A percentile compares a stretch with the other conserved stretches of the same genome.
These are phyloP conservation scores for Berghia stephanieae DNA, from an alignment of 1,140 invertebrate genomes.

Conservation along the genomic window DNA sequence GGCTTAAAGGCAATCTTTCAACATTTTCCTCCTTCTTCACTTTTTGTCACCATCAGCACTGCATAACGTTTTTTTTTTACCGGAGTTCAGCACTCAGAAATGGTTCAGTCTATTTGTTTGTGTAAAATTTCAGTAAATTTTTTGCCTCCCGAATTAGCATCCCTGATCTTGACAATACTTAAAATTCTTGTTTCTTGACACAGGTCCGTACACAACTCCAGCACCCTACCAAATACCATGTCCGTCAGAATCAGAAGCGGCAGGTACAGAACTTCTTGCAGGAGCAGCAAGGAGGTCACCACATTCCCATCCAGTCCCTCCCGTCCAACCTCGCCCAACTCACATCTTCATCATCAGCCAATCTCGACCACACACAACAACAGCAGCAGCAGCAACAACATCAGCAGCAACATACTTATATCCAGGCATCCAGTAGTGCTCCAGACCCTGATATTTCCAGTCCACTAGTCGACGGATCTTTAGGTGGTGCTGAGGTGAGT, in stretches of 20 bases:
- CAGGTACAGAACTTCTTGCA: slow-evolving; percentile 85
- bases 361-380: too few species aligned
- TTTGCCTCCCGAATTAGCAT: too few species aligned
- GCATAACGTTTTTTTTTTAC: too few species aligned
- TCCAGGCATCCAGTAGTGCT: slow-evolving; percentile 42
- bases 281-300: slow-evolving; percentile 69
- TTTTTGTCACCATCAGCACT: too few species aligned
- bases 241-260: slow-evolving; percentile 87
- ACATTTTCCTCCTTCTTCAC: too few species aligned
- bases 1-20: too few species aligned
- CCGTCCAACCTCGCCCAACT: slow-evolving; percentile 41
- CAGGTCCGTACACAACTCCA: slow-evolving; percentile 78
- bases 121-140: too few species aligned
- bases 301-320: slow-evolving; percentile 68
- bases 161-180: neutral
- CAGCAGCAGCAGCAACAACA: too few species aligned
- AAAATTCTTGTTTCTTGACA: slow-evolving; percentile 28
- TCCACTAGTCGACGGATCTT: slow-evolving; percentile 47
- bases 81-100: too few species aligned
- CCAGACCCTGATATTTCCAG: slow-evolving; percentile 56
- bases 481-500: slow-evolving; percentile 12
- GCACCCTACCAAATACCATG: slow-evolving; percentile 91
- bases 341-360: slow-evolving; percentile 24
- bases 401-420: slow-evolving; percentile 19
- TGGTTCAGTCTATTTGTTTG: too few species aligned